Evolutionary conservation across 2,113 vertebrate species (phyloP), one percentile per base, ranked within the genome.

Genomic region (Charina bottae): DNA sequence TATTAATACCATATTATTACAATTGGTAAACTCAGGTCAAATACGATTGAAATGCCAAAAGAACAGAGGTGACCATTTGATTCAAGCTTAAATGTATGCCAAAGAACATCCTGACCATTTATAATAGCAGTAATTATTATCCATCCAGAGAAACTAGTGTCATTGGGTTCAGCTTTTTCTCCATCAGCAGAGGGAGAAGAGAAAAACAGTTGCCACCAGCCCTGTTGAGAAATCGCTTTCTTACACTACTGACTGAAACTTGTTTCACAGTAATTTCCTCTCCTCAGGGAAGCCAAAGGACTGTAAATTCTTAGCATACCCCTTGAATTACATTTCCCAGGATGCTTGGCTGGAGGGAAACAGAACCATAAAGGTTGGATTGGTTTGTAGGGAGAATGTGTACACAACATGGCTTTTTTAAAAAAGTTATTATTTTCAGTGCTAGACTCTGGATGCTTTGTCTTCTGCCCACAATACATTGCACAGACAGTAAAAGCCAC

Each of bases 401-500:
- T 58, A 21, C 37, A 46, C 33, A 10, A 12, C 56, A 83, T 54
- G 15, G 19, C 21, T 5, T 37, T 46, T 68, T 64, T 26, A 62
- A 62, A 64, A 64, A 64, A 68, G 5, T 15, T 72, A 5, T 58
- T 37, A 21, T 56, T 87, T 90, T 83, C 24, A 58, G 23, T 49
- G 26, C 12, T 64, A 64, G 83, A 55, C n/a, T 21, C n/a, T 28
- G 10, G 19, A 62, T 24, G 54, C 0, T 42, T 11, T 62, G 6
- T 92, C 55, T 6, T 4, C 0, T 1, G 26, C 28, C 0, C 64
- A 53, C 37, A 49, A 11, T 64, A 60, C 0, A 54, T 0, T 60
- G 28, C 72, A 64, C 55, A 92, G 85, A 83, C 5, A 33, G 12
- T n/a, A 89, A 15, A 91, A 56, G n/a, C 68, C 83, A 90, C 55